A percentile compares a stretch with the other conserved stretches of the same genome.
Conservation (phyloP, 2,888 invertebrate species). For the Thecophora atra region DNA sequence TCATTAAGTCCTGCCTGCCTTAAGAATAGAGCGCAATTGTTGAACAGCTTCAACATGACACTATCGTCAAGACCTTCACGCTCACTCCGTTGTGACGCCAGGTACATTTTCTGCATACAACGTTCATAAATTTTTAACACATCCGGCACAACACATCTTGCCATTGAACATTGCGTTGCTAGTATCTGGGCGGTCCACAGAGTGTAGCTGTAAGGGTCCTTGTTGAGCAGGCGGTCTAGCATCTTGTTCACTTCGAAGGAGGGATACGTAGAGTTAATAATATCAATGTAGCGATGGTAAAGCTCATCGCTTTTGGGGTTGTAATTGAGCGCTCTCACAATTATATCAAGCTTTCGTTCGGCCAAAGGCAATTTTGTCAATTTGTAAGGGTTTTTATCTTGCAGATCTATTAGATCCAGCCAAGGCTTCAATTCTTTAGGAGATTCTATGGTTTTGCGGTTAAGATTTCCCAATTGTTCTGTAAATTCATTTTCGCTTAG, state of each 20-base stretch:
- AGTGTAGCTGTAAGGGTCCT: constrained; percentile 58
- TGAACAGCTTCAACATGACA: constrained; percentile 67
- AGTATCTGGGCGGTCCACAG: constrained; percentile 63
- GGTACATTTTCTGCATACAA: constrained; percentile 65
- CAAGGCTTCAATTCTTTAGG: constrained; percentile 70
- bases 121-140: constrained; percentile 70
- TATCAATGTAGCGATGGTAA: constrained; percentile 63
- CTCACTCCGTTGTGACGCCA: constrained; percentile 40
- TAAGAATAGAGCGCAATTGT: constrained; percentile 68
- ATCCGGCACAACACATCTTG: constrained; percentile 71
- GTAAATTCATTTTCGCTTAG: constrained; percentile 67
- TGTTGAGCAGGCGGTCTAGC: constrained; percentile 53
- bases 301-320: constrained; percentile 70
- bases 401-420: constrained; percentile 71
- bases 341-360: constrained; percentile 72
- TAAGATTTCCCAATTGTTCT: constrained; percentile 68
- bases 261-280: constrained; percentile 68
- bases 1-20: constrained; percentile 80
- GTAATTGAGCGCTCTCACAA: constrained; percentile 71
- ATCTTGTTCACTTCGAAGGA: constrained; percentile 69
- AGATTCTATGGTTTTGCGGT: constrained; percentile 67
- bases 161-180: constrained; percentile 69
- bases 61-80: constrained; percentile 48
- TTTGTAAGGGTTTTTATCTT: constrained; percentile 65
- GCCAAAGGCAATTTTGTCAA: constrained; percentile 58